phyloP scores from a whole-genome alignment of 2,888 invertebrate species.

The Trilocha varians region DNA sequence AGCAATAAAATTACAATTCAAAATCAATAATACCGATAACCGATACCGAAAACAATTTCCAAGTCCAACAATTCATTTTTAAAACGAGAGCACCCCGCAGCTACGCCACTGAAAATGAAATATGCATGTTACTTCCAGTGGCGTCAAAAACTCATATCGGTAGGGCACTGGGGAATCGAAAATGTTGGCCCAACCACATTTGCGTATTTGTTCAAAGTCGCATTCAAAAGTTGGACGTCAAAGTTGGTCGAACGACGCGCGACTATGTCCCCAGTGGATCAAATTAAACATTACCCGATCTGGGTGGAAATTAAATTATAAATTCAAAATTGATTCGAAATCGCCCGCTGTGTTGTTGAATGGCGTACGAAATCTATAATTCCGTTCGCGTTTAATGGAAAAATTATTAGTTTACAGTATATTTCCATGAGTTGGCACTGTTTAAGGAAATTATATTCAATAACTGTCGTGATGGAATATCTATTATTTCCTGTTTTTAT shows the following conservation, averaged over 20 bases:
- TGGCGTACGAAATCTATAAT: conserved; percentile 24
- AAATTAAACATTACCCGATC: conserved; percentile 42
- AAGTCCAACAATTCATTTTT: not conserved
- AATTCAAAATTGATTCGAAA: conserved; percentile 50
- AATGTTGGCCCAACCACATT: not conserved
- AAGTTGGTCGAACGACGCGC: conserved; percentile 9
- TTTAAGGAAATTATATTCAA: not conserved
- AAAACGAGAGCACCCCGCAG: not conserved
- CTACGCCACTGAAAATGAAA: not conserved
- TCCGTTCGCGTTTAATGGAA: not conserved
- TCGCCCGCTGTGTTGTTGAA: conserved; percentile 35
- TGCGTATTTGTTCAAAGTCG: conserved; percentile 5
- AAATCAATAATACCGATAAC: not conserved
- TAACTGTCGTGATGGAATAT: not conserved
- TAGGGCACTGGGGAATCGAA: not conserved
- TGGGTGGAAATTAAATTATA: conserved; percentile 51
- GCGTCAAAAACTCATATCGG: not conserved
- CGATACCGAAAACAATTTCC: not conserved
- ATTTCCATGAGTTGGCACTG: not conserved
- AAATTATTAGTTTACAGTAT: not conserved
- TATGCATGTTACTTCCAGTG: not conserved
- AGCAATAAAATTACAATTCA: not conserved
- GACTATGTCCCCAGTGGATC: conserved; percentile 24
- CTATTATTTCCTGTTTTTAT: not conserved
- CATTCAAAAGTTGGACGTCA: conserved; percentile 13